A percentile compares a stretch with the other conserved stretches of the same genome.
Evolutionary conservation across 2,888 invertebrate species (phyloP).

Genomic region (Cantharis rufa): DNA sequence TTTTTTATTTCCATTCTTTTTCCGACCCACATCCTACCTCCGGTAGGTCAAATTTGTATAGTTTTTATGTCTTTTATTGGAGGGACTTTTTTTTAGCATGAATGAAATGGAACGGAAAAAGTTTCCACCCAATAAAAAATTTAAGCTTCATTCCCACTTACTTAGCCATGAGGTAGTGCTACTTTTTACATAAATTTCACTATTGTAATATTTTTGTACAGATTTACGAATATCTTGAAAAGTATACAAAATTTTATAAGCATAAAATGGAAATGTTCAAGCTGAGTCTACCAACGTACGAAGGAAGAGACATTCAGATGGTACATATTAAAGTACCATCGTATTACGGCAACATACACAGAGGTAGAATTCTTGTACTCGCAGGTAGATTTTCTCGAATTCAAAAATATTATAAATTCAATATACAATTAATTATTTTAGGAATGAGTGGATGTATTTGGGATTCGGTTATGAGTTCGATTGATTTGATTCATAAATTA

Average conservation of each 20-base stretch:
- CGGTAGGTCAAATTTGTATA: neutral
- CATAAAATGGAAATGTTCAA: neutral
- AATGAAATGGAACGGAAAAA: neutral
- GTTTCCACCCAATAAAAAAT: neutral
- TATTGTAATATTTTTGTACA: neutral
- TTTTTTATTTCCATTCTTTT: neutral
- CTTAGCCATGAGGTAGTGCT: neutral
- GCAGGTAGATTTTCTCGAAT: neutral
- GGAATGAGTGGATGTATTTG: neutral
- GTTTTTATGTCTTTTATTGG: neutral
- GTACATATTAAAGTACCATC: neutral
- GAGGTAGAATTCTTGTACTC: slow-evolving; percentile 1
- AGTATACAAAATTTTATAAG: neutral
- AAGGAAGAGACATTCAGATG: neutral
- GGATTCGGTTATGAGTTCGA: slow-evolving; percentile 1
- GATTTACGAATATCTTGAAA: slow-evolving; percentile 3
- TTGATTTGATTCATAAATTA: slow-evolving; percentile 8
- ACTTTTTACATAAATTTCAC: no score
- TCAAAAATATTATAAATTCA: neutral
- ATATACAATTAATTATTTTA: neutral
- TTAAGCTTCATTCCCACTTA: neutral
- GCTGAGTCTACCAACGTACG: neutral
- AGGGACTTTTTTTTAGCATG: neutral
- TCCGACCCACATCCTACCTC: neutral
- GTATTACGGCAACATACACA: neutral